Conservation (phyloP, 1,140 invertebrate genomes). For the Probaryconus sp. region DNA sequence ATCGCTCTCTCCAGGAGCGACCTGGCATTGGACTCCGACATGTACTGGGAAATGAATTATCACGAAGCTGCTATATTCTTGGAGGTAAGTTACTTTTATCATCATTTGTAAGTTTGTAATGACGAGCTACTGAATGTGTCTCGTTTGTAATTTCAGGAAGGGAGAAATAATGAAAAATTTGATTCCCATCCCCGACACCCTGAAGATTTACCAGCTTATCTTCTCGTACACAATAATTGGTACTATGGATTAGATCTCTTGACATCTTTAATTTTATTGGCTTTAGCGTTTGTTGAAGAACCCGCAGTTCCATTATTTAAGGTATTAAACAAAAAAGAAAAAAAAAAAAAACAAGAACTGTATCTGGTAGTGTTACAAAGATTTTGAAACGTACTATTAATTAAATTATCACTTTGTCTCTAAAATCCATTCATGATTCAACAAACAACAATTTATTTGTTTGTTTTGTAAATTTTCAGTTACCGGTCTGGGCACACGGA, state of each 20-base stretch:
- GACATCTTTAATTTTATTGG: constrained; percentile 87
- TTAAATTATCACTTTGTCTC: too few relatives aligned
- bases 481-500: constrained; percentile 89
- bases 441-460: constrained; percentile 3
- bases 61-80: constrained; percentile 93
- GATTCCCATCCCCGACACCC: constrained; percentile 91
- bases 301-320: constrained; percentile 86
- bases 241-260: constrained; percentile 91
- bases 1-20: constrained; percentile 65
- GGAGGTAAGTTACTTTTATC: constrained; percentile 79
- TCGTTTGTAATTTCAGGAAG: constrained; percentile 83
- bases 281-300: constrained; percentile 89
- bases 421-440: neutral
- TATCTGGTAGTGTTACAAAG: too few relatives aligned
- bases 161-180: constrained; percentile 95
- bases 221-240: constrained; percentile 92
- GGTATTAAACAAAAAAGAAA: constrained; percentile 77
- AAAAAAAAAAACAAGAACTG: too few relatives aligned
- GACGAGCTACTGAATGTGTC: neutral
- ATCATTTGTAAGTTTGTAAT: constrained; percentile 1
- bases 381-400: too few relatives aligned
- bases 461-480: constrained; percentile 70
- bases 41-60: constrained; percentile 93
- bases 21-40: constrained; percentile 65
- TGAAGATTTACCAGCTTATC: constrained; percentile 90